Percentiles rank a stretch among this genome's conserved stretches.
Evolutionary conservation across 2,113 vertebrate species (phyloP).

Genomic region (Psittacula cyanocephala): DNA sequence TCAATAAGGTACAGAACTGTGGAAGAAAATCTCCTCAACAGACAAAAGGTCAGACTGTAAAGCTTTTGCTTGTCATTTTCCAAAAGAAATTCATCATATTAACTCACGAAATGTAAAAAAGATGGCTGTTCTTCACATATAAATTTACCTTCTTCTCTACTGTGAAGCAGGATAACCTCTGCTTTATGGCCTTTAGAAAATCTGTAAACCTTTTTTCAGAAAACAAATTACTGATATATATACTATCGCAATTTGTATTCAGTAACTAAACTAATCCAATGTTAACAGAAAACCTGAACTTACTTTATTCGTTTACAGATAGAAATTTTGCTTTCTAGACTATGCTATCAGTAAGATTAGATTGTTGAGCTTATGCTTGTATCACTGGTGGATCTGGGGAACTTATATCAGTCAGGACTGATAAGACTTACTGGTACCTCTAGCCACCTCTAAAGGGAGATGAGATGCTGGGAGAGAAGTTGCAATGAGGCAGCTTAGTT

Average conservation of each 20-base stretch:
- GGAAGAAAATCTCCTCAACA: background rate
- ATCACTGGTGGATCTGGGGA: background rate
- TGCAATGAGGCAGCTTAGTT: background rate
- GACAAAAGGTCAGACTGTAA: slow-evolving; percentile 58
- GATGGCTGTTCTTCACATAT: background rate
- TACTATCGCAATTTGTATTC: background rate
- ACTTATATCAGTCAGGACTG: background rate
- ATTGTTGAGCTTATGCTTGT: background rate
- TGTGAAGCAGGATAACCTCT: background rate
- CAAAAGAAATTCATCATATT: background rate
- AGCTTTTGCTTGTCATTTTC: slow-evolving; percentile 18
- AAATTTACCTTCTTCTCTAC: background rate
- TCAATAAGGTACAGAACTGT: background rate
- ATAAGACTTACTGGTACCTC: background rate
- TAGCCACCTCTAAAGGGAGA: background rate
- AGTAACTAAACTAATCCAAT: background rate
- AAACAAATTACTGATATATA: background rate
- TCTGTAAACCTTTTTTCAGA: background rate
- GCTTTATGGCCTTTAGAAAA: background rate
- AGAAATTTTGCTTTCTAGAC: background rate
- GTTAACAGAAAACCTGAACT: background rate
- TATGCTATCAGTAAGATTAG: background rate
- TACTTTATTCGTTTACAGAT: background rate
- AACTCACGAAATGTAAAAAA: background rate
- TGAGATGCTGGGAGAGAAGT: background rate